phyloP scores from a whole-genome alignment of 2,888 invertebrate species.

The Stenodema calcarata region DNA sequence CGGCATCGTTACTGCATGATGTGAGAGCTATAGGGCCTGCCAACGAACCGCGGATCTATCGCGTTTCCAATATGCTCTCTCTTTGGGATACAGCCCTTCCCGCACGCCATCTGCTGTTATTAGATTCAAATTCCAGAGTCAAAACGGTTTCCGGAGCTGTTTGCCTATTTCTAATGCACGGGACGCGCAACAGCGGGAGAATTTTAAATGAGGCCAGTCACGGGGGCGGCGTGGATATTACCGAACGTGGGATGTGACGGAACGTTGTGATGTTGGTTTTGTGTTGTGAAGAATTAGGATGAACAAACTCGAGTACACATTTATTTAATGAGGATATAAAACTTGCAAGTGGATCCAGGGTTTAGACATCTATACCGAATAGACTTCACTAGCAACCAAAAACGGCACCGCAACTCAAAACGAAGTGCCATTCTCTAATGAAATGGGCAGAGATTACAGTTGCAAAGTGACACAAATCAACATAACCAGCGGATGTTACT shows the following conservation, averaged over 20 bases:
- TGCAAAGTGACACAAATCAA: too few species aligned
- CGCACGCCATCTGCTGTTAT: conserved; percentile 18
- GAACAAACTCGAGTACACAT: too few species aligned
- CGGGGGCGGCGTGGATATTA: neutral
- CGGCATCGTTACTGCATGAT: neutral
- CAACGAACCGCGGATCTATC: neutral
- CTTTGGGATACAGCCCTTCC: neutral
- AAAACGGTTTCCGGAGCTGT: neutral
- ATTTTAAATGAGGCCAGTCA: conserved; percentile 17
- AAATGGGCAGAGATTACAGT: too few species aligned
- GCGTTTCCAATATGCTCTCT: conserved; percentile 16
- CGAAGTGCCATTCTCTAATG: too few species aligned
- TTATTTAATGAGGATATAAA: too few species aligned
- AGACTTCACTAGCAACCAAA: too few species aligned
- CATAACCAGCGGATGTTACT: too few species aligned
- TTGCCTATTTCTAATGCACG: conserved; percentile 19
- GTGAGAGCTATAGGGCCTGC: neutral
- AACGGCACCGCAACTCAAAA: too few species aligned
- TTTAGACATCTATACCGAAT: too few species aligned
- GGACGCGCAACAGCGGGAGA: neutral
- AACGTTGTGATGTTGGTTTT: neutral
- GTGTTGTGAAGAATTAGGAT: neutral
- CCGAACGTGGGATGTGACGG: neutral
- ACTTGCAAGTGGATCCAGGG: too few species aligned
- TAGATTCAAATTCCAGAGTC: conserved; percentile 24